Percentiles rank a stretch among this genome's conserved stretches.
Evolutionary conservation across 2,888 invertebrate species (phyloP).

Genomic region (Archips crataeganus): DNA sequence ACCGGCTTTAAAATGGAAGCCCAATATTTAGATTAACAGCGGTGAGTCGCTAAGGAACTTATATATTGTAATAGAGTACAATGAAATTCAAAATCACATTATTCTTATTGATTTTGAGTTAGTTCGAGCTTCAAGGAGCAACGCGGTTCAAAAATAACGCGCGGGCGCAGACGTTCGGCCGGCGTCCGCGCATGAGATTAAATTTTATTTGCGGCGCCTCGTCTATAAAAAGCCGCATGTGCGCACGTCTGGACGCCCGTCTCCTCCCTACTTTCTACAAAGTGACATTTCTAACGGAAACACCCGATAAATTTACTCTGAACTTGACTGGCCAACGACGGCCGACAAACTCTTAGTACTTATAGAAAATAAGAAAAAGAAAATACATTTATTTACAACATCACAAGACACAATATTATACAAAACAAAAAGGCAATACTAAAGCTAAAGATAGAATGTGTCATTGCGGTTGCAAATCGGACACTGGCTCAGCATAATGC

Average conservation of each 20-base stretch:
- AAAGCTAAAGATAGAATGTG: too few relatives aligned
- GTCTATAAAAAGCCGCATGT: conserved; percentile 72
- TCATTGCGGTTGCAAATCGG: too few relatives aligned
- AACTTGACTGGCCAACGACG: conserved; percentile 8
- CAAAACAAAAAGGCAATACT: too few relatives aligned
- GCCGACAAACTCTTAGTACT: background rate
- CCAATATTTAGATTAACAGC: background rate
- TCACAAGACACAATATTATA: too few relatives aligned
- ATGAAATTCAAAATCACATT: conserved; percentile 19
- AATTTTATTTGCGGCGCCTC: conserved; percentile 71
- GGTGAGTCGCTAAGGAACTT: too few relatives aligned
- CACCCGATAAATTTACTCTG: conserved; percentile 19
- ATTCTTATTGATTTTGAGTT: conserved; percentile 5
- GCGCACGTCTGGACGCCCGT: conserved; percentile 70
- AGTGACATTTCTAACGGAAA: conserved; percentile 32
- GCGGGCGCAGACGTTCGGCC: conserved; percentile 42
- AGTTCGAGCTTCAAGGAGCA: background rate
- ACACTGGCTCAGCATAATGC: too few relatives aligned
- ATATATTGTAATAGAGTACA: background rate
- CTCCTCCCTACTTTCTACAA: conserved; percentile 52
- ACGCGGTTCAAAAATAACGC: conserved; percentile 40
- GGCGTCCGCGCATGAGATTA: conserved; percentile 61
- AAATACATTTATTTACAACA: too few relatives aligned
- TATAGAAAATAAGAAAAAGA: too few relatives aligned
- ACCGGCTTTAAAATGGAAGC: conserved; percentile 11